Evolutionary conservation across 2,113 vertebrate genomes (phyloP).

Genomic region (Heterocephalus glaber): DNA sequence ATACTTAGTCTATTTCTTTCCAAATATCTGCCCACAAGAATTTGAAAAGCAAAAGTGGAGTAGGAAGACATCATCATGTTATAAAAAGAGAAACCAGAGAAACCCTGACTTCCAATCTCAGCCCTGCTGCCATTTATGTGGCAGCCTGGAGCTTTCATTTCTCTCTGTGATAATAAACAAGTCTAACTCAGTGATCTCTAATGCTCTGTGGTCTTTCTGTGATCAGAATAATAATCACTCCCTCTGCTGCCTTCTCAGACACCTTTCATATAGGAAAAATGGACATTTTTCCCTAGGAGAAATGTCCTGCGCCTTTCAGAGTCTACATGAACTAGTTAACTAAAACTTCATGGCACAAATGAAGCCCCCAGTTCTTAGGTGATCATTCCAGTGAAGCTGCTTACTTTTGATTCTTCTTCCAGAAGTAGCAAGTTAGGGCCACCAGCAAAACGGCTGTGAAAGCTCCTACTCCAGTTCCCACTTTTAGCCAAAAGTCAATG

Average conservation of each 20-base stretch:
- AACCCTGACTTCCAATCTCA: neutral
- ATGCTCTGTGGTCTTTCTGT: neutral
- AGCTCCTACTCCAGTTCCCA: slow-evolving; percentile 91
- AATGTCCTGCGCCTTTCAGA: neutral
- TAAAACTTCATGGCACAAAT: slow-evolving; percentile 11
- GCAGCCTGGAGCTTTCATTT: neutral
- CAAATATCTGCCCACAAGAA: slow-evolving; percentile 15
- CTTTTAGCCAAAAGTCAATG: slow-evolving; percentile 94
- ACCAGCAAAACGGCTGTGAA: slow-evolving; percentile 92
- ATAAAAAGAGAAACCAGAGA: slow-evolving; percentile 34
- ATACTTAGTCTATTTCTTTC: neutral
- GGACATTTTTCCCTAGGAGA: slow-evolving; percentile 16
- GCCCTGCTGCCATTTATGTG: neutral
- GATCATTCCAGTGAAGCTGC: slow-evolving; percentile 63
- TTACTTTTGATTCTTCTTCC: slow-evolving; percentile 99
- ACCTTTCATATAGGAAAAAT: neutral
- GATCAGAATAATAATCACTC: neutral
- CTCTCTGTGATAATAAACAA: neutral
- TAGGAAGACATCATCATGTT: neutral
- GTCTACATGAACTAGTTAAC: neutral
- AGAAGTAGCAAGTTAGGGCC: slow-evolving; percentile 97
- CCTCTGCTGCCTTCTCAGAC: neutral
- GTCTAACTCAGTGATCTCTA: neutral
- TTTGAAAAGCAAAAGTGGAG: neutral
- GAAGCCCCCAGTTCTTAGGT: neutral